Conservation (phyloP, 2,797 vertebrate species). For the Paedocypris micromegethes region DNA sequence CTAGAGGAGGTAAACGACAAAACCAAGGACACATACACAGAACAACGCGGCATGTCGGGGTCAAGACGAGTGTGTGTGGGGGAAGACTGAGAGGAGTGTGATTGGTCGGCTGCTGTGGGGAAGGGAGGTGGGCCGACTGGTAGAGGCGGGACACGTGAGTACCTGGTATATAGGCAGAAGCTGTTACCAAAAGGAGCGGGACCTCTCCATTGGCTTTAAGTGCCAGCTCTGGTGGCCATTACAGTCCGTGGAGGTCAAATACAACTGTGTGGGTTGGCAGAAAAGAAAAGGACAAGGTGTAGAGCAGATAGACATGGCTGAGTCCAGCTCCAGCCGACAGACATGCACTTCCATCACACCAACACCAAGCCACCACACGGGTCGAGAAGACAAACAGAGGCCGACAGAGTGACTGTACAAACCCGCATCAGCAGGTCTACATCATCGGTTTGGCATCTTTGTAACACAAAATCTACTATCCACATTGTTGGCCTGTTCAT, state of each 20-base stretch:
- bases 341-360: slow-evolving; percentile 50
- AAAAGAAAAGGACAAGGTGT: slow-evolving; percentile 74
- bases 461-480: not conserved
- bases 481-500: not conserved
- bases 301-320: slow-evolving; percentile 74
- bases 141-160: slow-evolving; percentile 71
- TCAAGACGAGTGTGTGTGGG: slow-evolving; percentile 4
- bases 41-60: slow-evolving; percentile 14
- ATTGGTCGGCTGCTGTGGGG: slow-evolving; percentile 6
- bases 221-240: slow-evolving; percentile 90
- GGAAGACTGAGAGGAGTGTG: not conserved
- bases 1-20: slow-evolving; percentile 9
- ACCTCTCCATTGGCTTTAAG: slow-evolving; percentile 93
- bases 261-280: slow-evolving; percentile 87
- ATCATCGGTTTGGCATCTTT: not conserved
- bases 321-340: slow-evolving; percentile 60
- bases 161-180: slow-evolving; percentile 88
- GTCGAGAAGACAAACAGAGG: not conserved
- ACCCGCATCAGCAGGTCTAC: slow-evolving; percentile 21
- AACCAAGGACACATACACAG: slow-evolving; percentile 11
- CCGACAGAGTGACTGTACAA: not conserved
- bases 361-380: not conserved
- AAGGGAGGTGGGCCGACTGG: slow-evolving; percentile 50
- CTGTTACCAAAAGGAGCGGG: slow-evolving; percentile 90
- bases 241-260: slow-evolving; percentile 93